Base-by-base conservation (phyloP, 1,140 invertebrate species). In the Tetramorium simillimum region DNA sequence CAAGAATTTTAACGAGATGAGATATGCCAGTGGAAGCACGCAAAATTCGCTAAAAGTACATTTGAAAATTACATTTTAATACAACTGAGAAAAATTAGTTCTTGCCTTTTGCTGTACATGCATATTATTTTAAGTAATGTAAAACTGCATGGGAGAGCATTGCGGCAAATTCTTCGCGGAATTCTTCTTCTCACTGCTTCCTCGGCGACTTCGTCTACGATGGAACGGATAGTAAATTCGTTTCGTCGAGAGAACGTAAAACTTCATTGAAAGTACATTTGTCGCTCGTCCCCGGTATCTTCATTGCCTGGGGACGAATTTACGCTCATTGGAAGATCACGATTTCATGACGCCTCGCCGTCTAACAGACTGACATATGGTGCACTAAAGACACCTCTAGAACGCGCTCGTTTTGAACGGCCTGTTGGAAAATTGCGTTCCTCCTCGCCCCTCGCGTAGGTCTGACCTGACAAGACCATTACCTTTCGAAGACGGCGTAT, bases 251-350 rank as follows among this genome's bases (percentile, higher is more conserved):
- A 73, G 65, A 84, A 84, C 80, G 53, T 84, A 84, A 84, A 84
- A 84, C 80, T 84, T 75, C 80, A 84, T 84, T 73, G 80, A 62
- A 84, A 49, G 80, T 53, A 56, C 40, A 75, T 84, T 75, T 84
- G 69, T 73, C 69, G 69, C 21, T 60, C 80, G 67, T 73, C n/a
- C n/a, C 24, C 24, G 18, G 18, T 49, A 84, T 84, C 69, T 63
- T 62, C 80, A 75, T 84, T 84, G 69, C 28, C 6, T 14, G n/a
- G n/a, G 33, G 56, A 63, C 60, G 75, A 89, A 85, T 91, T 89
- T 82, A 89, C 90, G 65, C 81, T 88, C 75, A 91, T 89, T 86
- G 90, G 82, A 75, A 73, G 91, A 91, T 91, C 86, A 90, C 90
- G 81, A 90, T 91, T 91, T 91, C 90, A 91, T 89, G 91, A 91